A percentile compares a stretch with the other conserved stretches of the same genome.
phyloP scores from a whole-genome alignment of 2,797 vertebrate species.

The Coregonus suidteri region DNA sequence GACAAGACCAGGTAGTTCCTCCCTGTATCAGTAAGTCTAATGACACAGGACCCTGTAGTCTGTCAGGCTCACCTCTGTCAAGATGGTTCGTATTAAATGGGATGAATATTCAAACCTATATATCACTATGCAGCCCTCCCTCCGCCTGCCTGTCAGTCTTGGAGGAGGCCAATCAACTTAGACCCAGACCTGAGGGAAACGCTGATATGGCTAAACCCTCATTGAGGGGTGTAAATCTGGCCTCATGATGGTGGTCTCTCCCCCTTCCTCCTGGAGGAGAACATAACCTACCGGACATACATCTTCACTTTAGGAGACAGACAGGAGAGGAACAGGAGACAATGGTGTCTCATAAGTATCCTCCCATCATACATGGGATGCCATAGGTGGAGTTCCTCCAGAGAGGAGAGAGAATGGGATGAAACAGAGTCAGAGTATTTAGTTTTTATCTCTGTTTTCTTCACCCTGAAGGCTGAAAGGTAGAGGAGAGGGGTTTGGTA shows the following conservation, averaged over 20 bases:
- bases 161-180: too few relatives aligned
- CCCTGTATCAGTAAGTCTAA: background rate
- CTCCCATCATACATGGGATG: too few relatives aligned
- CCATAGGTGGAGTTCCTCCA: too few relatives aligned
- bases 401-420: background rate
- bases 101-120: conserved; percentile 69
- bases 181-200: conserved; percentile 2
- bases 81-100: conserved; percentile 64
- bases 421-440: too few relatives aligned
- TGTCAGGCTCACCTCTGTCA: conserved; percentile 53
- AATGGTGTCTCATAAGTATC: background rate
- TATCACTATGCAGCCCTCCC: too few relatives aligned
- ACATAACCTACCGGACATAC: conserved; percentile 10
- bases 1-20: background rate
- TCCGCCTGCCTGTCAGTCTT: too few relatives aligned
- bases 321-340: background rate
- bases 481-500: too few relatives aligned
- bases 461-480: too few relatives aligned
- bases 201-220: conserved; percentile 17
- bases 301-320: background rate
- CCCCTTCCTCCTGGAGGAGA: conserved; percentile 18
- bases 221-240: conserved; percentile 29
- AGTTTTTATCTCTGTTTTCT: too few relatives aligned
- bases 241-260: background rate
- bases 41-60: conserved; percentile 36